Evolutionary conservation across 2,797 vertebrate species (phyloP).

Genomic region (Aulostomus chinensis): DNA sequence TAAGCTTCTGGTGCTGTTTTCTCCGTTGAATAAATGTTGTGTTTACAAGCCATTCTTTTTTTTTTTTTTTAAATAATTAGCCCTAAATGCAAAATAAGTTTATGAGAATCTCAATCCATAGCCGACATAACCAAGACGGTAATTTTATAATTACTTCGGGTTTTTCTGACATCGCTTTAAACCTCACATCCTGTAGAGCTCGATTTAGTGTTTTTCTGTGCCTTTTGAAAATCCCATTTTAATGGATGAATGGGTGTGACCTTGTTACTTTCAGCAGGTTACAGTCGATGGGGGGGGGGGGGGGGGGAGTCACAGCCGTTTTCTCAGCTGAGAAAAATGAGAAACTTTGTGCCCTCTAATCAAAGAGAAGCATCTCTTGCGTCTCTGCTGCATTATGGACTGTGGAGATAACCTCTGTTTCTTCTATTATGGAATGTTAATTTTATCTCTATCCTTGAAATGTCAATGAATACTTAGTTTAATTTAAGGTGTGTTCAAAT

Average conservation of each 20-base stretch:
- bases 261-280: constrained; percentile 14
- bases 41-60: no score
- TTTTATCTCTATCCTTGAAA: constrained; percentile 7
- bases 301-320: no score
- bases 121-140: no score
- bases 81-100: no score
- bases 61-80: no score
- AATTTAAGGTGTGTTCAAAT: not conserved
- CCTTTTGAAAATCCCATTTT: constrained; percentile 13
- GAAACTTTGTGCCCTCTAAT: constrained; percentile 1
- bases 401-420: not conserved
- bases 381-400: constrained; percentile 5
- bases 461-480: constrained; percentile 4
- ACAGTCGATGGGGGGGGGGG: no score
- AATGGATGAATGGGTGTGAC: constrained; percentile 15
- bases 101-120: no score
- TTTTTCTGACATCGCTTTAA: no score
- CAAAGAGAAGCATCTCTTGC: constrained; percentile 13
- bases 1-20: no score
- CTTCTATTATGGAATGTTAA: not conserved
- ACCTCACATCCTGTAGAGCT: no score
- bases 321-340: constrained; percentile 4
- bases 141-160: no score
- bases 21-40: no score
- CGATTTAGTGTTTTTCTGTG: constrained; percentile 15